Evolutionary conservation across 1,140 invertebrate species (phyloP).

Genomic region (Drosophila ficusphila): DNA sequence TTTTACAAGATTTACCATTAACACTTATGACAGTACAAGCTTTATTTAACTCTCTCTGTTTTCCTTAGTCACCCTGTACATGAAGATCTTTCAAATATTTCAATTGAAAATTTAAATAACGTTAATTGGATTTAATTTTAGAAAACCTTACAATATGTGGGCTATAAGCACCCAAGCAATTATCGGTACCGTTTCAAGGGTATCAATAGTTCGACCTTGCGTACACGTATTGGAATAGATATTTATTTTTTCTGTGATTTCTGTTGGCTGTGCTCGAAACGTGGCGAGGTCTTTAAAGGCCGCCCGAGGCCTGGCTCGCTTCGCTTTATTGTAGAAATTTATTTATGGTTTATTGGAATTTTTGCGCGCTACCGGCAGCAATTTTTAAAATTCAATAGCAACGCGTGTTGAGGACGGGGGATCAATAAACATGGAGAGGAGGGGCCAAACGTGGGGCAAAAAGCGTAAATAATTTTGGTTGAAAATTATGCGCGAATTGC

Average conservation of each 20-base stretch:
- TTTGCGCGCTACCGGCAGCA: conserved; percentile 77
- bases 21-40: not conserved
- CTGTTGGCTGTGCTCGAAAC: conserved; percentile 55
- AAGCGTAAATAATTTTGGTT: conserved; percentile 56
- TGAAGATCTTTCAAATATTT: too few species aligned
- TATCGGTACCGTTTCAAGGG: conserved; percentile 46
- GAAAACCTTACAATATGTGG: conserved; percentile 18
- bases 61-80: too few species aligned
- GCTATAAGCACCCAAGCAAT: conserved; percentile 13
- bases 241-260: conserved; percentile 56
- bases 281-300: conserved; percentile 66
- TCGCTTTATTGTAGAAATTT: conserved; percentile 78
- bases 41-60: too few species aligned
- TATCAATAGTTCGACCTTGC: conserved; percentile 67
- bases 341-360: conserved; percentile 82
- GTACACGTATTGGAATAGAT: conserved; percentile 32
- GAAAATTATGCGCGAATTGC: conserved; percentile 58
- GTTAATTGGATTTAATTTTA: conserved; percentile 20
- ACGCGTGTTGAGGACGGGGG: conserved; percentile 25
- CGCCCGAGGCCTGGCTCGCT: conserved; percentile 75
- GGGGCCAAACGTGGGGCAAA: conserved; percentile 19
- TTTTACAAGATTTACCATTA: not conserved
- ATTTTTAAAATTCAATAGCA: conserved; percentile 75
- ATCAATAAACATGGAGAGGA: conserved; percentile 31
- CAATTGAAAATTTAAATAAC: too few species aligned